Evolutionary conservation across 2,113 vertebrate genomes (phyloP), one percentile per base, ranked within the genome.

Genomic region (Prolemur simus): DNA sequence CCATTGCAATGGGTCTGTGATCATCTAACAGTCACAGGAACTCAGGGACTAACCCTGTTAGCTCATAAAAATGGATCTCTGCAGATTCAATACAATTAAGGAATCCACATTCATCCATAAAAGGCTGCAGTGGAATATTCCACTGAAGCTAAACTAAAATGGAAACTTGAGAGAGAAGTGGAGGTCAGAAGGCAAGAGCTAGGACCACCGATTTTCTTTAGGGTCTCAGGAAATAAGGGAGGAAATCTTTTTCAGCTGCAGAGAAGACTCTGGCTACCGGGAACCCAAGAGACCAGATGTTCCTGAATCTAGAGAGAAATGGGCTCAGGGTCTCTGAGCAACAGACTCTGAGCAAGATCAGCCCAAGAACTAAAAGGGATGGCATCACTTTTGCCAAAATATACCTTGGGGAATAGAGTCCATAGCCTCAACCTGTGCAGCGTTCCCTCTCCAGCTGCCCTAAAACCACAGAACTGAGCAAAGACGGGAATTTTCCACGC

Each of bases 71-170:
- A 95, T 52, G 39, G 83, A 86, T 93, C 85, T 93, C 92, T 91
- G 89, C 45, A 74, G 92, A 89, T 37, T 77, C 42, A 80, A 63
- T 89, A 20, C 63, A 85, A 96, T 95, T 86, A 96, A 71, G 81
- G 73, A 74, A 42, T 47, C 49, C 74, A 52, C 78, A 54, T 56
- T 89, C 80, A 29, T 78, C 89, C 58, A 27, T 9, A 37, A 60
- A 77, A 96, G 78, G 37, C 82, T 17, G 3, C 94, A 69, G 96
- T 87, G 96, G 95, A 94, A 97, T 96, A 95, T 97, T 91, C 96
- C 94, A 91, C 78, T 37, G 54, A 89, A 86, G 25, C 60, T 83
- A 49, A 93, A 73, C 47, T 56, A 27, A 54, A 74, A 69, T 12
- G 83, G 63, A 91, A 95, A 56, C 47, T 60, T 45, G 69, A 85